Base-by-base conservation (phyloP, 37 sponge, comb jelly and placozoan species). In the Amphimedon queenslandica region DNA sequence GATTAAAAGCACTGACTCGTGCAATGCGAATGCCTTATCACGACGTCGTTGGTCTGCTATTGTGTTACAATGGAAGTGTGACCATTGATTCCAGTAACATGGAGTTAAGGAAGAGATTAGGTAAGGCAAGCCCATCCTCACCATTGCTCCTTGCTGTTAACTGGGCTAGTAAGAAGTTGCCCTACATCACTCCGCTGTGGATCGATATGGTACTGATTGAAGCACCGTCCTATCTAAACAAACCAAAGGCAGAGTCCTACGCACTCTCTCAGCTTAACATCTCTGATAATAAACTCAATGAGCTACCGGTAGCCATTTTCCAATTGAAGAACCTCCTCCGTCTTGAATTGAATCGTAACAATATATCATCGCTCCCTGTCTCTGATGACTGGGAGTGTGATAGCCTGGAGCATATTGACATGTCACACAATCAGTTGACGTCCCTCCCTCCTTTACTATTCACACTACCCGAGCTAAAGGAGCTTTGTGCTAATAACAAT, bases 291-390 rank as follows among this genome's bases (percentile, higher is more conserved):
- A 21, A 71, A 21, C 83, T 93, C 55, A 65, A 51, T 2, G 76
- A 85, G 40, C 56, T 93, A 0, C 94, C 94, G 8, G 25, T 85
- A 16, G 89, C 73, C 34, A 40, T 93, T 2, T 93, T 93, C 63
- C 79, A 85, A 47, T 65, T 93, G 24, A 53, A 74, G 6, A 55
- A 67, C 40, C 77, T 93, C 34, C 57, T 29, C 4, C 63, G 58
- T 29, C 61, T 93, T 30, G 94, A 93, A 36, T 63, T 85, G 28
- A 84, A 82, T 42, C 63, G 75, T 38, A 93, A 93, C 53, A 40
- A 82, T 55, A 37, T 90, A 16, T 71, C 61, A 27, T 29, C 0
- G 3, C 64, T 93, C 1, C 90, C 84, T 21, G 35, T 40, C 25
- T 61, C 71, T 40, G 58, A 76, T 28, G 82, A 78, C 11, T 93